phyloP scores from a whole-genome alignment of 2,113 vertebrate species.

The Gnathonemus longibarbis region DNA sequence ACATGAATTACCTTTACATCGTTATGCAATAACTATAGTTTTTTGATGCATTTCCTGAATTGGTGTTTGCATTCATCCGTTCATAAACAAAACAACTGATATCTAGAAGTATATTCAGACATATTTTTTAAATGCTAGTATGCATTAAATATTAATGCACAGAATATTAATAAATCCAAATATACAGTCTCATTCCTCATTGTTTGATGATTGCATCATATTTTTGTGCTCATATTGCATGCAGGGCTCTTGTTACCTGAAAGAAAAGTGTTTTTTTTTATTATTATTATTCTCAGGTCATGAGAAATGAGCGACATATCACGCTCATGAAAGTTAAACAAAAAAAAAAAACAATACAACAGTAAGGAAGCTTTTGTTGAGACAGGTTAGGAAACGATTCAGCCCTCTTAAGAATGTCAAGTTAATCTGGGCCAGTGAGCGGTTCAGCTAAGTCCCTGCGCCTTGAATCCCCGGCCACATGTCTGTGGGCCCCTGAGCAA shows the following conservation, averaged over 20 bases:
- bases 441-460: background rate
- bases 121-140: background rate
- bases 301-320: background rate
- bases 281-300: background rate
- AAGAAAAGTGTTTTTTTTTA: background rate
- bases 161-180: background rate
- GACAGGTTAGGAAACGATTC: background rate
- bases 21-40: background rate
- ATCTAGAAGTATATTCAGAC: background rate
- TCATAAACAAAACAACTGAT: background rate
- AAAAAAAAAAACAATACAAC: background rate
- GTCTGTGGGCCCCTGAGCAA: background rate
- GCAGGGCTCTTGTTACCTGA: background rate
- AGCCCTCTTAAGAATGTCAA: background rate
- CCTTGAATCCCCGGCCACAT: background rate
- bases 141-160: background rate
- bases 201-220: background rate
- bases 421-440: background rate
- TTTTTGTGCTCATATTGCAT: background rate
- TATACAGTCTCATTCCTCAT: background rate
- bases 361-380: background rate
- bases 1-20: background rate
- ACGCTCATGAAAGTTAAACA: background rate
- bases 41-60: background rate
- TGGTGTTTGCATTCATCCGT: background rate